phyloP scores from a whole-genome alignment of 2,797 vertebrate species.

The Streptopelia turtur region DNA sequence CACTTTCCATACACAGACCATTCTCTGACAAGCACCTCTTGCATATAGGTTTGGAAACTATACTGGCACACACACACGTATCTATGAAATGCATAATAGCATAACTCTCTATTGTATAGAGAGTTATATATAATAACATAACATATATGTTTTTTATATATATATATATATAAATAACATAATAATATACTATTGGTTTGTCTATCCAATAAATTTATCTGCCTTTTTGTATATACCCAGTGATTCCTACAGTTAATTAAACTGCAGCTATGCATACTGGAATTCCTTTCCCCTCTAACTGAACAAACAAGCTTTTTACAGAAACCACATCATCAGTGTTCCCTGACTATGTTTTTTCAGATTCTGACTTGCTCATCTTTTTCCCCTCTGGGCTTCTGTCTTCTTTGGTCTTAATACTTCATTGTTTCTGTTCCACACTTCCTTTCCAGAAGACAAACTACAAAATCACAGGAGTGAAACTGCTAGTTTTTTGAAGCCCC shows the following conservation, averaged over 20 bases:
- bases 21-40: neutral
- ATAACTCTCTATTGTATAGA: neutral
- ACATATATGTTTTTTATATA: too few species aligned
- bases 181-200: neutral
- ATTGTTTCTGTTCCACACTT: neutral
- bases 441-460: neutral
- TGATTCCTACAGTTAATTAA: constrained; percentile 13
- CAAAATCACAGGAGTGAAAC: neutral
- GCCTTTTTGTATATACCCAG: neutral
- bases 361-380: constrained; percentile 49
- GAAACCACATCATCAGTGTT: constrained; percentile 33
- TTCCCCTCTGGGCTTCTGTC: neutral
- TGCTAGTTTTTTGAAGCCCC: neutral
- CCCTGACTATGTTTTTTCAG: constrained; percentile 35
- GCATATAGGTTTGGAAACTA: neutral
- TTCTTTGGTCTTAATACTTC: constrained; percentile 5
- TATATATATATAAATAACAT: neutral
- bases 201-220: neutral
- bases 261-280: constrained; percentile 9
- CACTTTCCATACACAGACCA: neutral
- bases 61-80: neutral
- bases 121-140: too few species aligned
- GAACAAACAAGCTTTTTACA: constrained; percentile 45
- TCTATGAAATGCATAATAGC: neutral
- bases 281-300: constrained; percentile 17